phyloP scores from a whole-genome alignment of 2,797 vertebrate genomes.

The Anolis apletophallus region DNA sequence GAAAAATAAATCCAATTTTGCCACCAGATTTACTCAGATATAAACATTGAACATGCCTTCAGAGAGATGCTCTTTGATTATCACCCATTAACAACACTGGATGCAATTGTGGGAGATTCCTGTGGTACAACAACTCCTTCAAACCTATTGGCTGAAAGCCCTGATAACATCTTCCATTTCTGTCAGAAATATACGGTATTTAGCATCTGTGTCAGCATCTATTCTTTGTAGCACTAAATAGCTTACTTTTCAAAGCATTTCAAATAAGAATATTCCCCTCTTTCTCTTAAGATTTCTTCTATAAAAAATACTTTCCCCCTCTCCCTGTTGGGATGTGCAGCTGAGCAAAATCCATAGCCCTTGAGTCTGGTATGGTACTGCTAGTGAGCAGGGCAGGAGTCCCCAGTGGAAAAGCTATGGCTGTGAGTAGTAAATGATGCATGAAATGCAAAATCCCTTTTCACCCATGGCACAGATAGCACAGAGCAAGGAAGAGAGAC shows the following conservation, averaged over 20 bases:
- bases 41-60: not conserved
- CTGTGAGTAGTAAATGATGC: constrained; percentile 61
- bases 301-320: not conserved
- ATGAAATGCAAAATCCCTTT: constrained; percentile 61
- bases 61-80: not conserved
- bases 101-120: no score
- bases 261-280: not conserved
- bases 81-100: not conserved
- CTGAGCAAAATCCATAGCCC: constrained; percentile 37
- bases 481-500: constrained; percentile 35
- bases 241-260: not conserved
- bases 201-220: not conserved
- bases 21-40: not conserved
- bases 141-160: not conserved
- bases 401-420: constrained; percentile 53
- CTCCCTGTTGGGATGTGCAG: not conserved
- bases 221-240: not conserved
- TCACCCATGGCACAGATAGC: accelerated
- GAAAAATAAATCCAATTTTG: not conserved
- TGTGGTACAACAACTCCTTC: not conserved
- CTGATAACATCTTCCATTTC: not conserved
- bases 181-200: not conserved
- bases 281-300: not conserved
- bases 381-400: not conserved
- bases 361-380: constrained; percentile 28